phyloP scores from a whole-genome alignment of 2,797 vertebrate genomes.

The Poecile montanus region DNA sequence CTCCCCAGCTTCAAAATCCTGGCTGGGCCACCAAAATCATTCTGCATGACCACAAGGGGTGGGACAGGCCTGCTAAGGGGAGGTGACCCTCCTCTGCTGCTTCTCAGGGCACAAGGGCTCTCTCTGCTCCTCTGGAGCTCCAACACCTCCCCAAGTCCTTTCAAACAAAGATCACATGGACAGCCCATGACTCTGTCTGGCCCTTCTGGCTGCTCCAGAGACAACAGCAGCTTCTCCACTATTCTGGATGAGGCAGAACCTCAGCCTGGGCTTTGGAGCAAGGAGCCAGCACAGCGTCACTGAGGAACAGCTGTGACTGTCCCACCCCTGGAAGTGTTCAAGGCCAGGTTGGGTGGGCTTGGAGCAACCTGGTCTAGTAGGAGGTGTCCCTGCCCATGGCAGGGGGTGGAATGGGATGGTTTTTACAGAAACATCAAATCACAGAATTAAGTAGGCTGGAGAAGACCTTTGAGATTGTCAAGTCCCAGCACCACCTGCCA shows the following conservation, averaged over 20 bases:
- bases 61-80: not conserved
- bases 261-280: not conserved
- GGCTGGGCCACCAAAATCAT: not conserved
- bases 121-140: not conserved
- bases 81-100: rapidly evolving
- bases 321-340: not conserved
- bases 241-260: not conserved
- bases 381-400: not conserved
- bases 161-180: too few relatives aligned
- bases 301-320: not conserved
- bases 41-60: not conserved
- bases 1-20: not conserved
- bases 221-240: rapidly evolving
- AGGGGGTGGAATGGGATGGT: not conserved
- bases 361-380: rapidly evolving
- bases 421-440: not conserved
- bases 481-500: not conserved
- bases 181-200: not conserved
- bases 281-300: not conserved
- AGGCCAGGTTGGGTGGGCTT: rapidly evolving
- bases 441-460: not conserved
- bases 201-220: not conserved
- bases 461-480: not conserved
- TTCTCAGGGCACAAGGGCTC: not conserved
- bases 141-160: not conserved